phyloP scores from a whole-genome alignment of 1,140 invertebrate genomes.

The Drosophila orosa region DNA sequence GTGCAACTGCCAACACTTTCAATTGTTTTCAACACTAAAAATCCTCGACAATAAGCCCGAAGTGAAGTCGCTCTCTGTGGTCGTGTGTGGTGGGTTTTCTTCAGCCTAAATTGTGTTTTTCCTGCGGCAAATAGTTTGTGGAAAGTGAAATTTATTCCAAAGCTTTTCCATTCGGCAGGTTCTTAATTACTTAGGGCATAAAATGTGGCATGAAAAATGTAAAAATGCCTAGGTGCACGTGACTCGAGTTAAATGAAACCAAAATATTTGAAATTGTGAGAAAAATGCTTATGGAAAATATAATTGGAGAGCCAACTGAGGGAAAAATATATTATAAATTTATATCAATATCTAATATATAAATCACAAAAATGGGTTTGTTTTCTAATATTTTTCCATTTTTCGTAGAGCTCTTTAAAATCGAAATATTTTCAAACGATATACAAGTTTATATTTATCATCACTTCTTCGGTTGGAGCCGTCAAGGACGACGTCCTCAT shows the following conservation, averaged over 20 bases:
- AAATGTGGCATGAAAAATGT: constrained; percentile 2
- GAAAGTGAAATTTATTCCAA: constrained; percentile 34
- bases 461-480: neutral
- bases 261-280: neutral
- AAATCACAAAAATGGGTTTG: no score
- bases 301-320: neutral
- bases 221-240: neutral
- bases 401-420: neutral
- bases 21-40: constrained; percentile 61
- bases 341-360: no score
- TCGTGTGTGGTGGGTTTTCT: constrained; percentile 18
- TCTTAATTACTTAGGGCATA: constrained; percentile 28
- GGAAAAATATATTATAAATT: no score
- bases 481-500: constrained; percentile 9
- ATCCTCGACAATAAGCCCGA: constrained; percentile 38
- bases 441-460: neutral
- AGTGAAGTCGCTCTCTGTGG: constrained; percentile 23
- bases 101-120: constrained; percentile 45
- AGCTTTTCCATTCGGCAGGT: constrained; percentile 24
- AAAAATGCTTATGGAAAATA: neutral
- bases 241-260: neutral
- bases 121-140: constrained; percentile 31
- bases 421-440: neutral
- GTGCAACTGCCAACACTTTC: constrained; percentile 55
- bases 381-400: no score